phyloP scores from a whole-genome alignment of 2,888 invertebrate species.

The Volucella inflata region DNA sequence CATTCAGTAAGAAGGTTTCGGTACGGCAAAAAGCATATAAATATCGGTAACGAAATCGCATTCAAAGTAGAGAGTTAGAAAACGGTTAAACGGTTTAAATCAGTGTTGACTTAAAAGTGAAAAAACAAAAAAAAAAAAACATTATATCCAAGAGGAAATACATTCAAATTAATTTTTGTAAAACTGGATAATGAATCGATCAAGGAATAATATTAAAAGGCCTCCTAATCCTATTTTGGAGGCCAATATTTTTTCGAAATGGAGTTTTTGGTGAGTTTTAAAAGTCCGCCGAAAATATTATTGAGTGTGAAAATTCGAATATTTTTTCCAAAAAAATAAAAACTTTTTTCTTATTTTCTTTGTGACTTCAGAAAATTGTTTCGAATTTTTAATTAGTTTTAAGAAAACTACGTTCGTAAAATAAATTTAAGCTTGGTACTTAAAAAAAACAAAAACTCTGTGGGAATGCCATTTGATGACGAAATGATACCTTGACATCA shows the following conservation, averaged over 20 bases:
- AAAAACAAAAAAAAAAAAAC: constrained; percentile 71
- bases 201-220: constrained; percentile 79
- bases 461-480: no score
- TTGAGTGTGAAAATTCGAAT: neutral
- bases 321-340: neutral
- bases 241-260: constrained; percentile 87
- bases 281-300: neutral
- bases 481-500: no score
- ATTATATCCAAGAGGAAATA: neutral
- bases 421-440: no score
- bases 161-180: neutral
- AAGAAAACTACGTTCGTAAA: no score
- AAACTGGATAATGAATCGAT: constrained; percentile 78
- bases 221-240: constrained; percentile 86
- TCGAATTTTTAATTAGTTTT: no score
- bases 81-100: constrained; percentile 72
- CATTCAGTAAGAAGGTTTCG: constrained; percentile 22
- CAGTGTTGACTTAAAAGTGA: constrained; percentile 38
- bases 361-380: no score
- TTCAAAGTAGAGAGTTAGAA: constrained; percentile 49
- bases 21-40: constrained; percentile 23
- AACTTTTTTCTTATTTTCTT: no score
- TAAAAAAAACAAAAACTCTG: no score
- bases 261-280: constrained; percentile 87
- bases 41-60: neutral